These are phyloP conservation scores for Synergus laeviventris DNA, from an alignment of 2,888 invertebrate genomes.

Conservation along the genomic window DNA sequence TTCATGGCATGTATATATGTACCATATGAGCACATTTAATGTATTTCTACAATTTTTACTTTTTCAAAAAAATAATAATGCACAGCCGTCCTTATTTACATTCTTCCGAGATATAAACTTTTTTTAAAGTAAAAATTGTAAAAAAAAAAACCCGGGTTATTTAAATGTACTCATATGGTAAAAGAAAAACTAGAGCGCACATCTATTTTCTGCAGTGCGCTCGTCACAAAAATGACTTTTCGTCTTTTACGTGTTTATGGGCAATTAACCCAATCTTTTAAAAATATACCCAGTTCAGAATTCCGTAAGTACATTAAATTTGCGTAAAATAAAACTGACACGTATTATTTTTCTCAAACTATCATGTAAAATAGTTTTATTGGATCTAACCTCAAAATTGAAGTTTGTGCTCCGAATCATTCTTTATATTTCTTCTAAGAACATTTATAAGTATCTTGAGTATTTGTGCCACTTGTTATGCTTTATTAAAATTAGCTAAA, in stretches of 20 bases:
- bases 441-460: background rate
- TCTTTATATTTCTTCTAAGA: background rate
- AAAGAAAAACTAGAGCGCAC: background rate
- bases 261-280: slow-evolving; percentile 52
- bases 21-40: no score
- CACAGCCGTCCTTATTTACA: no score
- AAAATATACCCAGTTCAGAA: background rate
- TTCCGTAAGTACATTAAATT: background rate
- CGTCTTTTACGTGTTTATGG: slow-evolving; percentile 56
- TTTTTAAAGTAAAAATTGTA: no score
- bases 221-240: slow-evolving; percentile 60
- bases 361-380: background rate
- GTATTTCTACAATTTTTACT: no score
- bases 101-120: no score
- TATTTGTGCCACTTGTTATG: background rate
- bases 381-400: slow-evolving; percentile 3
- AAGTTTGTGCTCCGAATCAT: no score
- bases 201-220: background rate
- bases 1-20: no score
- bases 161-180: no score
- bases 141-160: no score
- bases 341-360: background rate
- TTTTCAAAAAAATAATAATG: no score
- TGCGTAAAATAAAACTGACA: background rate
- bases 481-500: background rate